Evolutionary conservation across 2,113 vertebrate species (phyloP), one percentile per base, ranked within the genome.

Genomic region (Ctenomys sociabilis): DNA sequence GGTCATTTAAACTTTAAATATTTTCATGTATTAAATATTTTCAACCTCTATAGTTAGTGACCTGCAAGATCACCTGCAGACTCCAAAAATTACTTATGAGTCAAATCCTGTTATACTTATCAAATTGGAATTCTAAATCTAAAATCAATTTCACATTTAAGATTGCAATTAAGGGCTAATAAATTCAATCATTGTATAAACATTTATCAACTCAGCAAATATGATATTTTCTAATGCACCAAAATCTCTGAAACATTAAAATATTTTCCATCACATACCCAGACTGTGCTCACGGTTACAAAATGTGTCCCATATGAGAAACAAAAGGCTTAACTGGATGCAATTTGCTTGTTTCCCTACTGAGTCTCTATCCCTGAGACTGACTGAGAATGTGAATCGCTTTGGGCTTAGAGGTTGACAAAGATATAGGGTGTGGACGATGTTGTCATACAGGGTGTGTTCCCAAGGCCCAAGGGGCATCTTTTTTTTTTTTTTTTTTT

Each of bases 71-170:
- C 68, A 95, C 64, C 35, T 75, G 43, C 63, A 78, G 19, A n/a
- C 54, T 93, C n/a, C 32, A 85, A 28, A 28, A 82, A 85, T 85
- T 94, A 88, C 88, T 95, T 78, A 90, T n/a, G 37, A 78, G 35
- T 72, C 70, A 95, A 90, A 95, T 93, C 82, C 40, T 95, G 7
- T 90, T 93, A 59, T 43, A 66, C 54, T 90, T 96, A 93, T 91
- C 24, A 77, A 72, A 32, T 90, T 96, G 52, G 0, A 95, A 78
- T 82, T 35, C 9, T n/a, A 88, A 94, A 3, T 90, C 72, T 87
- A 75, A 95, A 93, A 32, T 92, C 26, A 95, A 49, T 90, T 87
- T 90, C 30, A 82, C 59, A 90, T 85, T 92, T 93, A 85, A 87
- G 91, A 93, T 82, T 83, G 10, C 11, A 88, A 72, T 85, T 70